Evolutionary conservation across 2,797 vertebrate genomes (phyloP), one percentile per base, ranked within the genome.

Genomic region (Podargus strigoides): DNA sequence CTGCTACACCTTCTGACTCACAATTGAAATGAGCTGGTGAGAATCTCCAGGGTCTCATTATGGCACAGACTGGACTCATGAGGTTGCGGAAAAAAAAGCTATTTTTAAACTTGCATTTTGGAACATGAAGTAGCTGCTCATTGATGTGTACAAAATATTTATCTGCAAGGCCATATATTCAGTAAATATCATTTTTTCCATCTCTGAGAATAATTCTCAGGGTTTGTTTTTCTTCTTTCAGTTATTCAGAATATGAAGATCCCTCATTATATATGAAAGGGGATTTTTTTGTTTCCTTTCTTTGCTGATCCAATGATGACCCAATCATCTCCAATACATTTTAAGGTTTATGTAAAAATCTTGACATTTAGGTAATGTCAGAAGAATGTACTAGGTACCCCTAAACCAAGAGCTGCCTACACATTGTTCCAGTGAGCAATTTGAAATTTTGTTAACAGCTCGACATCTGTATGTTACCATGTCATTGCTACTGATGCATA

Each of bases 1-100:
- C 21, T 7, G 39, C 20, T 55, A 7, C 0, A 0, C 15, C 26
- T 60, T 76, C 63, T 39, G 15, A 49, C 8, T 9, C 6, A 4
- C 19, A 39, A 7, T 10, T 64, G 28, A 15, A 91, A 83, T 0
- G 6, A 55, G 19, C 28, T 6, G 6, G 27, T 8, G 36, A 85
- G 32, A 30, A 36, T 50, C 52, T 67, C 30, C 62, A 84, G 24
- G 12, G 66, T 6, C 19, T 64, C 50, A 74, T 8, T 9, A 49
- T 19, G 12, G n/a, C 59, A 82, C 26, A 53, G 39, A 58, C 5
- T 27, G 13, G 13, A 70, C 17, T 82, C 1, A 0, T 3, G 22
- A 89, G n/a, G 66, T 2, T 53, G 27, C 14, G 15, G 83, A 90
- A 75, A 56, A n/a, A 2, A 2, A 42, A 10, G 2, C 16, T 47